Evolutionary conservation across 2,113 vertebrate genomes (phyloP).

Genomic region (Puffinus mauretanicus): DNA sequence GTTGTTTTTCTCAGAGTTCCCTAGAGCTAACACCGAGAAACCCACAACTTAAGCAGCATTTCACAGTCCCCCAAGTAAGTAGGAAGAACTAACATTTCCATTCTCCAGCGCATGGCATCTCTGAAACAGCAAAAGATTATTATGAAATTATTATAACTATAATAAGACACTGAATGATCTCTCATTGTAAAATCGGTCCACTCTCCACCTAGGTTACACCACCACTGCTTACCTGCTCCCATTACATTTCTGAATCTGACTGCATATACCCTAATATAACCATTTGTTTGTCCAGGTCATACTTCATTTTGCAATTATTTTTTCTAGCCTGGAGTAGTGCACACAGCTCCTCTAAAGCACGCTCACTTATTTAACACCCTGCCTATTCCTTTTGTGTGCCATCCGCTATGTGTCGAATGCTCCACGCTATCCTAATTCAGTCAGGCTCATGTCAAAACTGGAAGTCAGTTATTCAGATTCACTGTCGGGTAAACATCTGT

Average conservation of each 20-base stretch:
- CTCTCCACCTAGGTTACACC: neutral
- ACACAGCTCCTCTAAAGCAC: neutral
- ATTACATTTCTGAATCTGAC: neutral
- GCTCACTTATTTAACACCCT: neutral
- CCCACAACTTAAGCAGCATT: neutral
- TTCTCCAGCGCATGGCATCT: neutral
- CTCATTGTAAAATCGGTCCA: neutral
- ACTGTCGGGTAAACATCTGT: neutral
- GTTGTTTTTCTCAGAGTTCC: conserved; percentile 44
- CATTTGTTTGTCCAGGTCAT: neutral
- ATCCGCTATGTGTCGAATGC: accelerated
- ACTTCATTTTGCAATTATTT: neutral
- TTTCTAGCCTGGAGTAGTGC: neutral
- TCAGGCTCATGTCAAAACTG: neutral
- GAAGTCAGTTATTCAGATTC: neutral
- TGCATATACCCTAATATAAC: neutral
- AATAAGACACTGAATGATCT: neutral
- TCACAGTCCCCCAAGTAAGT: neutral
- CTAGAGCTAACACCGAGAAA: conserved; percentile 28
- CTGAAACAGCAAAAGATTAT: neutral
- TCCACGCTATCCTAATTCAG: neutral
- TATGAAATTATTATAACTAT: neutral
- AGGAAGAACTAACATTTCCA: neutral
- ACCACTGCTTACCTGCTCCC: neutral
- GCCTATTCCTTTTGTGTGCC: neutral